Evolutionary conservation across 2,888 invertebrate genomes (phyloP), one percentile per base, ranked within the genome.

Genomic region (Sphaerophoria taeniata): DNA sequence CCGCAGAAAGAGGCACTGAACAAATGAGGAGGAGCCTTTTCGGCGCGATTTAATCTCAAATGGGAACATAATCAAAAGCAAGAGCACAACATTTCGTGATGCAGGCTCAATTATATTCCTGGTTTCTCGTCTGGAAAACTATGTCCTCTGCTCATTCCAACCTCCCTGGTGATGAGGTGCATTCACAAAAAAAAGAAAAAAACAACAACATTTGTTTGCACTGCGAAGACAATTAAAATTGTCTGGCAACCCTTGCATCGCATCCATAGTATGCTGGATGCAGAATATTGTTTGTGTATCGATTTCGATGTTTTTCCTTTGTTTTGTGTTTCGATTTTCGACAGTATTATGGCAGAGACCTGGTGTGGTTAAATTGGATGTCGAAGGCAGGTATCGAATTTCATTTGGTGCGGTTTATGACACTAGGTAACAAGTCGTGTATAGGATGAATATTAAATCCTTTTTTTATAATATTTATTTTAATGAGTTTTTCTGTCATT

Each of bases 151-250:
- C 31, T 51, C 31, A n/a, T 14, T 63, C n/a, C 49, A 43, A 3
- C 24, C 60, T 61, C 14, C 6, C 53, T 47, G 12, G 6, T 43
- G 36, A 24, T 51, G n/a, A n/a, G n/a, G n/a, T n/a, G n/a, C n/a
- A n/a, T n/a, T n/a, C n/a, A n/a, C n/a, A n/a, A n/a, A n/a, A n/a
- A n/a, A n/a, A n/a, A n/a, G n/a, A n/a, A n/a, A n/a, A n/a, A n/a
- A n/a, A n/a, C n/a, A n/a, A n/a, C n/a, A n/a, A n/a, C n/a, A n/a
- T n/a, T n/a, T n/a, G n/a, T 56, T 65, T 51, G 63, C 70, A 65
- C 47, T 79, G 55, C 49, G 79, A 76, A 61, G 80, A 84, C 84
- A 84, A 84, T 84, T 84, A 80, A 84, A 80, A 84, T 76, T 80
- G 84, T 75, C 80, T 72, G 75, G 49, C 74, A 43, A 43, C 43